Conservation (phyloP, 2,888 invertebrate species). For the Acleris laterana region DNA sequence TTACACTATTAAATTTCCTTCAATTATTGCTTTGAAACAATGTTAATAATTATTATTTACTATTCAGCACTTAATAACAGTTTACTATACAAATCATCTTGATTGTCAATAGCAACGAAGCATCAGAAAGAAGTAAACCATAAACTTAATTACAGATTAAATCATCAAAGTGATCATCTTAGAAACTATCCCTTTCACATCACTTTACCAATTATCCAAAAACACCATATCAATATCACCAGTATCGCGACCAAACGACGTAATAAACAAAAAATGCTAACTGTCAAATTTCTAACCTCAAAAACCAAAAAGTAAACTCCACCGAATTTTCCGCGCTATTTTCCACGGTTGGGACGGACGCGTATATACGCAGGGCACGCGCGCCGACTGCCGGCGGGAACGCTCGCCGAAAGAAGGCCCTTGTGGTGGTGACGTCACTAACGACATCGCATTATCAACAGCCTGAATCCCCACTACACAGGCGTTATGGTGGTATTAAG, state of each 20-base stretch:
- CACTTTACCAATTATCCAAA: too few relatives aligned
- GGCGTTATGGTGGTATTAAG: slow-evolving; percentile 6
- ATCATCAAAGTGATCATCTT: too few relatives aligned
- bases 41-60: not conserved
- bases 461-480: slow-evolving; percentile 44
- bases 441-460: slow-evolving; percentile 44
- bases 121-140: too few relatives aligned
- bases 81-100: not conserved
- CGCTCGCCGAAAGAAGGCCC: slow-evolving; percentile 6
- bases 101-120: too few relatives aligned
- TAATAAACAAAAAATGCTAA: too few relatives aligned
- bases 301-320: too few relatives aligned
- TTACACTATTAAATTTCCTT: slow-evolving; percentile 2
- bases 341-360: not conserved
- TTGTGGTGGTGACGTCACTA: slow-evolving; percentile 59
- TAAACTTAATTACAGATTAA: too few relatives aligned
- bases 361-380: slow-evolving; percentile 49
- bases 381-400: slow-evolving; percentile 51
- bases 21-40: not conserved
- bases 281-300: too few relatives aligned
- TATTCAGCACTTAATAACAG: too few relatives aligned
- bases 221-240: too few relatives aligned
- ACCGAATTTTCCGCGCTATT: not conserved
- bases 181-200: too few relatives aligned
- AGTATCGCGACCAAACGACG: too few relatives aligned